Evolutionary conservation across 1,140 invertebrate genomes (phyloP).

Genomic region (Metaphire vulgaris): DNA sequence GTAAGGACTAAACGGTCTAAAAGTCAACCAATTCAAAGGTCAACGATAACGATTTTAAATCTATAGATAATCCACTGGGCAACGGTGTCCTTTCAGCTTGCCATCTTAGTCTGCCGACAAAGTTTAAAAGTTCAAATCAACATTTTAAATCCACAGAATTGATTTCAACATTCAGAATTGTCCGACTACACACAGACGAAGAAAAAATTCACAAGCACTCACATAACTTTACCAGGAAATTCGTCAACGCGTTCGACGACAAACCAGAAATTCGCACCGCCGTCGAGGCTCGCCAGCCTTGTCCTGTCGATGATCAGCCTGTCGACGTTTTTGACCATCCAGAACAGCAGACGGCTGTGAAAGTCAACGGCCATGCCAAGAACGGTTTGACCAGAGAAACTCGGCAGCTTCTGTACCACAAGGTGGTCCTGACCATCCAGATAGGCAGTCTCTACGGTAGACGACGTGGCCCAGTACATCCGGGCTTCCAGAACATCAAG

Average conservation of each 20-base stretch:
- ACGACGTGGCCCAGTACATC: neutral
- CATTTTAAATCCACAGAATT: no score
- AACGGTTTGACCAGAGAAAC: neutral
- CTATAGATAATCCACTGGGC: no score
- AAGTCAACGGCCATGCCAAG: neutral
- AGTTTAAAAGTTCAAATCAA: no score
- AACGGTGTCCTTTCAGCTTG: no score
- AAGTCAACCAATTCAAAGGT: no score
- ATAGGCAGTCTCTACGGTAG: neutral
- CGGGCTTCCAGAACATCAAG: neutral
- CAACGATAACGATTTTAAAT: no score
- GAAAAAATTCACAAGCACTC: neutral
- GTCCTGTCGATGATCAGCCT: neutral
- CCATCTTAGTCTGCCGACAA: no score
- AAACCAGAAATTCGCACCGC: neutral
- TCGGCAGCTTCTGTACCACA: neutral
- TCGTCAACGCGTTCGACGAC: neutral
- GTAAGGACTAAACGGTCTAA: no score
- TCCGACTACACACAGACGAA: no score
- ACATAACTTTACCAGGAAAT: neutral
- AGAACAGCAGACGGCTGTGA: neutral
- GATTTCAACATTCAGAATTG: no score
- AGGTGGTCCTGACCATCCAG: neutral
- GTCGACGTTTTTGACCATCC: neutral
- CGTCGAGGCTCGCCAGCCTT: neutral